Evolutionary conservation across 2,113 vertebrate genomes (phyloP), one percentile per base, ranked within the genome.

Genomic region (Nyctibius bracteatus): DNA sequence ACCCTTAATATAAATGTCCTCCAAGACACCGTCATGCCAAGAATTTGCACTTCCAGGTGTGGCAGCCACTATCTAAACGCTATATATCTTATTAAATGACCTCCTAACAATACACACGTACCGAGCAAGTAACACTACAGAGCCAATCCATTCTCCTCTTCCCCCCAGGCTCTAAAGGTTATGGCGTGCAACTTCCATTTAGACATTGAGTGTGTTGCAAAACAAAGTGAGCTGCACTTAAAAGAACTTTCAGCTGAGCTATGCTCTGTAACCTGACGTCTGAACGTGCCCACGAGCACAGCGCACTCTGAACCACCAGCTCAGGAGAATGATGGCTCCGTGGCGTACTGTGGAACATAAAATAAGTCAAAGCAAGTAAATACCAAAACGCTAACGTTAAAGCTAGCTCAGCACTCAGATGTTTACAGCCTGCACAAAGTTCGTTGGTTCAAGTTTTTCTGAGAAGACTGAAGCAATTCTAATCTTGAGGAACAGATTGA

Each of bases 361-460:
- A 86, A 30, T 5, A 14, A 71, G 22, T 8, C 25, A 19, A 27
- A 81, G 55, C 17, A 35, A 80, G 28, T 3, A 39, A 35, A 11
- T 3, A 35, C 10, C 65, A 43, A 81, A 74, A 25, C 4, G 3
- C 10, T 37, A 33, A 9, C 0, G 3, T 12, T 23, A 19, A 54
- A 47, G 74, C 31, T 0, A 49, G n/a, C 14, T 62, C 0, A 0
- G 70, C 25, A 37, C 44, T 43, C 2, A 0, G 70, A 39, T 10
- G 10, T 39, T 58, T 21, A 23, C 20, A 46, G 44, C 5, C 57
- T 3, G 9, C 68, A 31, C 8, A 8, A 57, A 41, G 30, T 13
- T 28, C 61, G 10, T 35, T 14, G 10, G 19, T 8, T 68, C 3
- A 62, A 62, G 67, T 5, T 74, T 43, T 12, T 67, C 54, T 27